Evolutionary conservation across 2,113 vertebrate genomes (phyloP).

Genomic region (Amphilophus citrinellus): DNA sequence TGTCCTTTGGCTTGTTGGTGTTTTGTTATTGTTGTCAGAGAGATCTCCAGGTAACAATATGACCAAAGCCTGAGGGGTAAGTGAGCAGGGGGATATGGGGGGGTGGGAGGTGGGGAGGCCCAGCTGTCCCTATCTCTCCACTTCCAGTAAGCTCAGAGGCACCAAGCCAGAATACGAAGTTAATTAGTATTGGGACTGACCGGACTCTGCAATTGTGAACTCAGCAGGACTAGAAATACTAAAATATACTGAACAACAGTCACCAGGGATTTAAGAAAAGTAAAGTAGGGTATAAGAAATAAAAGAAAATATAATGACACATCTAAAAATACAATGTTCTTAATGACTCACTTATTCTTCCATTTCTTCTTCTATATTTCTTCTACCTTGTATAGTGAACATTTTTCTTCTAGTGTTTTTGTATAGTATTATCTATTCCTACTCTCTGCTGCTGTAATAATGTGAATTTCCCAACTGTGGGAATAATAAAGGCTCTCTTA

Average conservation of each 20-base stretch:
- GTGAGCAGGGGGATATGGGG: neutral
- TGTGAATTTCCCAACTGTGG: too few species aligned
- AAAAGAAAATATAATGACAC: neutral
- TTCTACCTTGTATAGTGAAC: too few species aligned
- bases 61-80: conserved; percentile 35
- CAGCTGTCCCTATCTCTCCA: conserved; percentile 72
- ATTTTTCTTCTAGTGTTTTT: too few species aligned
- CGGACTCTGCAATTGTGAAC: neutral
- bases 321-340: neutral
- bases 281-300: neutral
- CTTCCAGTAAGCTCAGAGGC: conserved; percentile 58
- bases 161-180: conserved; percentile 37
- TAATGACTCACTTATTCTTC: neutral
- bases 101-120: conserved; percentile 27
- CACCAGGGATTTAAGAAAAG: neutral
- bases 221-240: neutral
- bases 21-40: conserved; percentile 33
- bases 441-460: too few species aligned
- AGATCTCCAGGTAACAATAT: conserved; percentile 40
- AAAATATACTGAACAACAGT: neutral
- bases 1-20: conserved; percentile 12
- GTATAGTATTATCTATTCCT: too few species aligned
- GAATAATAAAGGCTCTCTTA: too few species aligned
- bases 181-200: conserved; percentile 13
- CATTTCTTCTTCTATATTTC: too few species aligned